Percentiles rank a stretch among this genome's conserved stretches.
Conservation (phyloP, 2,797 vertebrate genomes). For the Artibeus lituratus region DNA sequence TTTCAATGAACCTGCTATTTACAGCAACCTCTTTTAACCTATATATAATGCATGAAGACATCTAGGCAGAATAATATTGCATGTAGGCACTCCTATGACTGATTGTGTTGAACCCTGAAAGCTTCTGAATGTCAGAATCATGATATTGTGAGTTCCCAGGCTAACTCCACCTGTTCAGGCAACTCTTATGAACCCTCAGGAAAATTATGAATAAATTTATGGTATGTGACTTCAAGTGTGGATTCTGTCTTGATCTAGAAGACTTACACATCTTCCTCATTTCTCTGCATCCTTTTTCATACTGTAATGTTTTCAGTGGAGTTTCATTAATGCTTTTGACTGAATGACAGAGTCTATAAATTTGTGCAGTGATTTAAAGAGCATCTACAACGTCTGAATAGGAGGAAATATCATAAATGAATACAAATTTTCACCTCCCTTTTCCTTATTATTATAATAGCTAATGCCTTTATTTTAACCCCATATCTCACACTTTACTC, state of each 20-base stretch:
- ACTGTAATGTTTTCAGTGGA: slow-evolving; percentile 44
- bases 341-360: slow-evolving; percentile 57
- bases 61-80: slow-evolving; percentile 78
- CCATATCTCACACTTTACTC: not conserved
- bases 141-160: not conserved
- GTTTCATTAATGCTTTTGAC: slow-evolving; percentile 59
- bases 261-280: slow-evolving; percentile 36
- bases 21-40: slow-evolving; percentile 83
- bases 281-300: slow-evolving; percentile 56
- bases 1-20: slow-evolving; percentile 84
- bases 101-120: slow-evolving; percentile 75
- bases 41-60: slow-evolving; percentile 87
- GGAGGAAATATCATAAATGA: slow-evolving; percentile 49
- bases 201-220: slow-evolving; percentile 63
- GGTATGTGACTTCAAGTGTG: slow-evolving; percentile 15
- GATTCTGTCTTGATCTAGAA: slow-evolving; percentile 43
- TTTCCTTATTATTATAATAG: slow-evolving; percentile 54
- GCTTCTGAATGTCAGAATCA: slow-evolving; percentile 63
- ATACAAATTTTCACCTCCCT: slow-evolving; percentile 36
- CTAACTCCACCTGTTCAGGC: slow-evolving; percentile 55
- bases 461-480: not conserved
- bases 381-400: not conserved
- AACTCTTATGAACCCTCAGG: slow-evolving; percentile 46
- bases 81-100: slow-evolving; percentile 76
- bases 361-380: slow-evolving; percentile 63